Percentiles rank a stretch among this genome's conserved stretches.
phyloP scores from a whole-genome alignment of 1,140 invertebrate genomes.

The Drosophila sp. region DNA sequence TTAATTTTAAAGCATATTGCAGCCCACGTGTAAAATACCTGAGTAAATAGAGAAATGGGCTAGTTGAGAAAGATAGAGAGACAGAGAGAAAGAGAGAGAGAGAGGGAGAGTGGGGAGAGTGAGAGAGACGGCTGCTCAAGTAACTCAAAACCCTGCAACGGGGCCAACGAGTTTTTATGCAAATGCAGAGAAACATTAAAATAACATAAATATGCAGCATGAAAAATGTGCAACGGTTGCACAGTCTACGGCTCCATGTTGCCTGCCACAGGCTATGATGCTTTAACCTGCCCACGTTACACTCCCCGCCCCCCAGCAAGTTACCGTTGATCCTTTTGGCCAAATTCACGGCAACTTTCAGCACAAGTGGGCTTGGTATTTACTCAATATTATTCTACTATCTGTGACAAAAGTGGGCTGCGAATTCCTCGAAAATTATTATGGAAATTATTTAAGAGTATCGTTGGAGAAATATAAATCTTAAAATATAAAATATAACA shows the following conservation, averaged over 20 bases:
- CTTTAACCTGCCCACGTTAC: conserved; percentile 37
- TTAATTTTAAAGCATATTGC: conserved; percentile 30
- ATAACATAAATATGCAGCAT: conserved; percentile 53
- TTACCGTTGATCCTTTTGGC: conserved; percentile 33
- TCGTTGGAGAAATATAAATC: background rate
- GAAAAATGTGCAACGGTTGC: conserved; percentile 53
- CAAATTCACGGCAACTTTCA: conserved; percentile 18
- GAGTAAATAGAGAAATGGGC: conserved; percentile 4
- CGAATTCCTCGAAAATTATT: conserved; percentile 5
- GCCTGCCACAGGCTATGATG: conserved; percentile 20
- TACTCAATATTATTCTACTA: conserved; percentile 30
- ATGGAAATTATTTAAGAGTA: conserved; percentile 7
- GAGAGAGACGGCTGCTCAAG: background rate
- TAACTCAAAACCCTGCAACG: conserved; percentile 23
- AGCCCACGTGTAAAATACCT: conserved; percentile 36
- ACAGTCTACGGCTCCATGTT: background rate
- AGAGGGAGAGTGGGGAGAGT: too few species aligned
- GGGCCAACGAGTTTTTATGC: conserved; percentile 51
- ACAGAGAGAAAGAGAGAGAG: background rate
- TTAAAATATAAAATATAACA: too few species aligned
- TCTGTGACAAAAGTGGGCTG: conserved; percentile 16
- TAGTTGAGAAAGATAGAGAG: background rate
- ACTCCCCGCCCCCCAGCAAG: background rate
- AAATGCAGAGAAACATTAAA: conserved; percentile 52
- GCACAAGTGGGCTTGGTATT: conserved; percentile 24